Evolutionary conservation across 2,797 vertebrate genomes (phyloP), one percentile per base, ranked within the genome.

Genomic region (Anas bernieri): DNA sequence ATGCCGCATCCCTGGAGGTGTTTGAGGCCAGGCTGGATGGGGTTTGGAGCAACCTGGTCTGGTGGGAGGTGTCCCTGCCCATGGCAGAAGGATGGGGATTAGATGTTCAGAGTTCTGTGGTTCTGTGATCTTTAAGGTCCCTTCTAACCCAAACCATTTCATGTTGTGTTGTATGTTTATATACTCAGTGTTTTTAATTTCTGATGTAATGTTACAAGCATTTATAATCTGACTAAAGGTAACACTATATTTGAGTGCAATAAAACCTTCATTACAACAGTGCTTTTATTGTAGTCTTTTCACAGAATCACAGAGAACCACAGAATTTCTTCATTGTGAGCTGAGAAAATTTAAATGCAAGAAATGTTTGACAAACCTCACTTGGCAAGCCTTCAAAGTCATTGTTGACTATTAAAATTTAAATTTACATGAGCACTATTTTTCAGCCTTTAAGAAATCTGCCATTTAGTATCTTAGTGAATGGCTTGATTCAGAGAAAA

Each of bases 381-480:
- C 87, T 83, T 96, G 91, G 82, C 76, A 75, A 91, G 68, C 33
- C 50, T 94, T 93, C 87, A 91, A 88, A 96, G 72, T 95, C 48
- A 37, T 31, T 72, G 78, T 48, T 92, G 64, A 91, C 64, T 92
- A 62, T 73, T 90, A 92, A 23, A 63, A 70, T 93, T 93, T 90
- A 63, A 73, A 87, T 95, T 84, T 92, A 35, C 16, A 12, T 39
- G 50, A 86, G 35, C 6, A 9, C 20, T 55, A 33, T 69, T 37
- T 78, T 78, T 86, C 7, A 5, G 91, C 17, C 31, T 46, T 80
- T 80, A 91, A 63, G 86, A 92, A 80, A 87, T 64, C 21, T 70
- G 1, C 56, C 7, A 10, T 77, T 86, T 83, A 83, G 5, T 81
- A 89, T 83, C 46, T 78, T 50, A 17, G 8, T 86, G 45, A 93